A percentile compares a stretch with the other conserved stretches of the same genome.
Conservation (phyloP, 2,113 vertebrate genomes). For the Coptodon bakossiorum region DNA sequence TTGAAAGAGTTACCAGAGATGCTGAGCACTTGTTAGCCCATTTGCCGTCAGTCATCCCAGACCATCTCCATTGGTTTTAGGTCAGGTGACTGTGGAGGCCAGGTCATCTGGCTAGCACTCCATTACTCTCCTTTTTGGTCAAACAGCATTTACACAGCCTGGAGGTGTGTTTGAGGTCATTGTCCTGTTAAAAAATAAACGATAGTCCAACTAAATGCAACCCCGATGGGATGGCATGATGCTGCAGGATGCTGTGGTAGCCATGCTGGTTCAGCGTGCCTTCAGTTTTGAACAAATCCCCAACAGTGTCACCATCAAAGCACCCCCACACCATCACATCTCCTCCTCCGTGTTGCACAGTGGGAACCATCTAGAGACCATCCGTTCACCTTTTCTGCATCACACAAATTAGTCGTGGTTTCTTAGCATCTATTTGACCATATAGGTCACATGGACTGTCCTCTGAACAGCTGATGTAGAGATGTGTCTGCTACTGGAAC, state of each 20-base stretch:
- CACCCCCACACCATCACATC: neutral
- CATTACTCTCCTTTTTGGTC: neutral
- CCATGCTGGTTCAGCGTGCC: neutral
- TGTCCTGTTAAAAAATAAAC: neutral
- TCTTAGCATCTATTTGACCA: neutral
- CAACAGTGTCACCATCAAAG: neutral
- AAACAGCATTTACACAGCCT: rapidly evolving
- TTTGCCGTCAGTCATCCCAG: neutral
- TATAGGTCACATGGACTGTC: neutral
- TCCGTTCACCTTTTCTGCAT: neutral
- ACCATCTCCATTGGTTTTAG: neutral
- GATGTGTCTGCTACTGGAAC: neutral
- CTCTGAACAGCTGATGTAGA: neutral
- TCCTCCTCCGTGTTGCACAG: neutral
- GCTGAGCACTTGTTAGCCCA: neutral
- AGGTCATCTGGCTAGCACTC: neutral
- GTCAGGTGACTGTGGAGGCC: neutral
- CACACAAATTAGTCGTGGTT: neutral
- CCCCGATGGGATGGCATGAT: rapidly evolving
- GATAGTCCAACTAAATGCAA: rapidly evolving
- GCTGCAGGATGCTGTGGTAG: neutral
- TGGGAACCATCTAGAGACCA: neutral
- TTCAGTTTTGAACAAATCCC: neutral
- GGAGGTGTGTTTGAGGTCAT: neutral
- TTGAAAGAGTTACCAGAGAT: neutral